Evolutionary conservation across 2,797 vertebrate species (phyloP).

Genomic region (Falco biarmicus): DNA sequence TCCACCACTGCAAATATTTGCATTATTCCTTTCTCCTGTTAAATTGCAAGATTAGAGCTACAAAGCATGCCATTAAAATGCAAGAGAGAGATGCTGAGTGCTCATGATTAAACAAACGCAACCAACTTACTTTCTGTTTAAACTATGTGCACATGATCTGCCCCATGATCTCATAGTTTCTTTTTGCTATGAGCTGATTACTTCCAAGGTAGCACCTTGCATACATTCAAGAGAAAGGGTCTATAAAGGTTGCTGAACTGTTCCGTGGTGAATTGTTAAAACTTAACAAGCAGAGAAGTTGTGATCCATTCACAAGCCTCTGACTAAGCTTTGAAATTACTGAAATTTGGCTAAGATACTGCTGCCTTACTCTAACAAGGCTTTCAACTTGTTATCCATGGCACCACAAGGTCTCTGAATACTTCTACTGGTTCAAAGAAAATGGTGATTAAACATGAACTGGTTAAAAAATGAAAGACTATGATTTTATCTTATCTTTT

Average conservation of each 20-base stretch:
- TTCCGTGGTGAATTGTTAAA: neutral
- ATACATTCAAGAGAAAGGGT: neutral
- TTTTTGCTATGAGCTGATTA: neutral
- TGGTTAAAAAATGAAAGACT: neutral
- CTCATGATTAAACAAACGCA: neutral
- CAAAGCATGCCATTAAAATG: neutral
- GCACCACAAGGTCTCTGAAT: neutral
- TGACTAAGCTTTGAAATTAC: neutral
- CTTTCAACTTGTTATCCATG: neutral
- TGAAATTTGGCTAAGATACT: neutral
- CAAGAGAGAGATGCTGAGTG: neutral
- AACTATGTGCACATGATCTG: neutral
- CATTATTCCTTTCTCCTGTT: neutral
- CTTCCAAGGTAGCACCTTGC: neutral
- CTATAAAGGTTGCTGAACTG: neutral
- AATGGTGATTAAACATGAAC: neutral
- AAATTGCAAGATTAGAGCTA: neutral
- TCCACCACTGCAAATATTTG: neutral
- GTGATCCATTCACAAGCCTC: neutral
- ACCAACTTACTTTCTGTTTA: neutral
- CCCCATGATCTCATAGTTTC: neutral
- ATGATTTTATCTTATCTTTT: neutral
- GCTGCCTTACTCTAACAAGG: neutral
- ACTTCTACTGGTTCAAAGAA: neutral
- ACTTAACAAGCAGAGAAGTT: neutral